Conservation (phyloP, 2,797 vertebrate genomes). For the Salarias fasciatus region DNA sequence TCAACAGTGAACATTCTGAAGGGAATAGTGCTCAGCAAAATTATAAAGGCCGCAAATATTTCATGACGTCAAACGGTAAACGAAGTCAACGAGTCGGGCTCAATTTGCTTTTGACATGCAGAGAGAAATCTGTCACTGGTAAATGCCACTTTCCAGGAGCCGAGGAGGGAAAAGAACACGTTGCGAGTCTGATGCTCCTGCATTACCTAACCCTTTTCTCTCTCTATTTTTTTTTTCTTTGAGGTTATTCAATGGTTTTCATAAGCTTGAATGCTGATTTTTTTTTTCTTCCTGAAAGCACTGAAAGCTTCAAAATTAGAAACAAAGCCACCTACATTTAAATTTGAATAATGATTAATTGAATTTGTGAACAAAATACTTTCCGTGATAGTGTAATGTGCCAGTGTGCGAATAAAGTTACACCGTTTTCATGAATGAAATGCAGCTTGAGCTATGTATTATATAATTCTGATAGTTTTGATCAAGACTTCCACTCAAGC, state of each 20-base stretch:
- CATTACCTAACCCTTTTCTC: constrained; percentile 2
- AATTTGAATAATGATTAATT: too few species aligned
- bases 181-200: constrained; percentile 10
- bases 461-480: too few species aligned
- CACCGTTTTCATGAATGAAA: too few species aligned
- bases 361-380: too few species aligned
- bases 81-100: not conserved
- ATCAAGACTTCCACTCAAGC: too few species aligned
- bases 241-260: constrained; percentile 16
- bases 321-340: too few species aligned
- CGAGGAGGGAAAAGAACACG: not conserved
- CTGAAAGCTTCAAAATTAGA: constrained; percentile 44
- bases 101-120: constrained; percentile 1
- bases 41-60: constrained; percentile 1
- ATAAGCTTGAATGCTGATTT: constrained; percentile 18
- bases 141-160: constrained; percentile 7
- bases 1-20: not conserved
- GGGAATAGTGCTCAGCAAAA: constrained; percentile 1
- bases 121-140: not conserved
- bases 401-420: too few species aligned
- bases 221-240: too few species aligned
- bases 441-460: too few species aligned
- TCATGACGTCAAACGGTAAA: constrained; percentile 4
- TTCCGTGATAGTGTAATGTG: too few species aligned
- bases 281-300: constrained; percentile 30